Evolutionary conservation across 2,797 vertebrate genomes (phyloP).

Genomic region (Crocodylus rhombifer): DNA sequence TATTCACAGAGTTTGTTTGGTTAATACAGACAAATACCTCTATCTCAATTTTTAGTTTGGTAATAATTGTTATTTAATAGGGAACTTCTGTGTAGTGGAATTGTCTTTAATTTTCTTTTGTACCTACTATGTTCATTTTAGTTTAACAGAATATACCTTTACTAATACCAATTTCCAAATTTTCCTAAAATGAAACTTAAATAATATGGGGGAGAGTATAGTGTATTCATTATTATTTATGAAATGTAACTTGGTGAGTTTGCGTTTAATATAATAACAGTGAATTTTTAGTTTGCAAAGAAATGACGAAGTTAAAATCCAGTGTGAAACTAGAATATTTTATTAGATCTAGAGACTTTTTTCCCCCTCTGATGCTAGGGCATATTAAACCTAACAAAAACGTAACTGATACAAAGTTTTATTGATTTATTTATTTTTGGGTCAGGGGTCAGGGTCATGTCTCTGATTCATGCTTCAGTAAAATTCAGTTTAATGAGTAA

Average conservation of each 20-base stretch:
- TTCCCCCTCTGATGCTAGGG: no score
- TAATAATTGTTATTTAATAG: background rate
- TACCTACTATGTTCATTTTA: background rate
- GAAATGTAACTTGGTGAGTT: background rate
- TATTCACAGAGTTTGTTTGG: background rate
- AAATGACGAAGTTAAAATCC: background rate
- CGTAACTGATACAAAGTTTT: background rate
- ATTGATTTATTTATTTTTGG: no score
- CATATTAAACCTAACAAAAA: background rate
- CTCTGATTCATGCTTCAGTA: background rate
- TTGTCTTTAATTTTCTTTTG: background rate
- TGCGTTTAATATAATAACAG: background rate
- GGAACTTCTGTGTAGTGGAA: background rate
- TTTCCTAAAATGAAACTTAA: background rate
- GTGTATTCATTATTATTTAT: background rate
- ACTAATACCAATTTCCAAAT: background rate
- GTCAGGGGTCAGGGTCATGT: no score
- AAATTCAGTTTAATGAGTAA: background rate
- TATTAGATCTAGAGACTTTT: no score
- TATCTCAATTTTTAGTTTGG: background rate
- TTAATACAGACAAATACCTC: background rate
- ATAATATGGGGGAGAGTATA: background rate
- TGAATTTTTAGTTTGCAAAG: background rate
- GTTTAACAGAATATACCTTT: background rate
- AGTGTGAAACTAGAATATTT: no score